Conservation (phyloP, 2,888 invertebrate genomes). For the Tiliacea citrago region DNA sequence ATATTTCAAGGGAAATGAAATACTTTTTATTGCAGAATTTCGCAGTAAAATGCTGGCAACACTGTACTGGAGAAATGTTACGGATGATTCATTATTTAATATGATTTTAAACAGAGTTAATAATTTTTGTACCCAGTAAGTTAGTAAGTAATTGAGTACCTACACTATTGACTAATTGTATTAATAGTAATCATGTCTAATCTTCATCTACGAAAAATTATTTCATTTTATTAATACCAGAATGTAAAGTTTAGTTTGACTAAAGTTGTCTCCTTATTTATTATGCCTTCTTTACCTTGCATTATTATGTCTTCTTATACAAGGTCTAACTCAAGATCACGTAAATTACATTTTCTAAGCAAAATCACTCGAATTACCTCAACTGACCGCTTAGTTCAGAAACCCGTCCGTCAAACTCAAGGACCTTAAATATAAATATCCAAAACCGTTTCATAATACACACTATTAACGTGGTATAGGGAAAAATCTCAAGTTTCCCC, state of each 20-base stretch:
- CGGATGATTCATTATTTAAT: conserved; percentile 43
- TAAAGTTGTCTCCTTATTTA: no score
- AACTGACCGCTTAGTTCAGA: background rate
- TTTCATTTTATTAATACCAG: no score
- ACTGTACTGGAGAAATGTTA: conserved; percentile 39
- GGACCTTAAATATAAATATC: conserved; percentile 62
- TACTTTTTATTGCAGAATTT: conserved; percentile 62
- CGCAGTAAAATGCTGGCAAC: conserved; percentile 52
- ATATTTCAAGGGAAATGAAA: conserved; percentile 61
- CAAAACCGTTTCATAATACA: conserved; percentile 58
- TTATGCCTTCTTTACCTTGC: no score
- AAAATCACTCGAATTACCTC: background rate
- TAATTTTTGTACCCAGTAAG: background rate
- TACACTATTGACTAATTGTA: no score
- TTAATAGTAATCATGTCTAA: no score
- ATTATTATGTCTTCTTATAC: no score
- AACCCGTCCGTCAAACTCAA: conserved; percentile 17
- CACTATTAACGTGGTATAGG: conserved; percentile 63
- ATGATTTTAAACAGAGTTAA: conserved; percentile 8
- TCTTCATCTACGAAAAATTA: no score
- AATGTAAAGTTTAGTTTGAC: no score
- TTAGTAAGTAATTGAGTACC: no score
- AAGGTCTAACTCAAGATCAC: no score
- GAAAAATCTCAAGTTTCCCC: conserved; percentile 67
- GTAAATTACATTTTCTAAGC: background rate